Evolutionary conservation across 2,113 vertebrate genomes (phyloP).

Genomic region (Pseudorhombus dupliciocellatus): DNA sequence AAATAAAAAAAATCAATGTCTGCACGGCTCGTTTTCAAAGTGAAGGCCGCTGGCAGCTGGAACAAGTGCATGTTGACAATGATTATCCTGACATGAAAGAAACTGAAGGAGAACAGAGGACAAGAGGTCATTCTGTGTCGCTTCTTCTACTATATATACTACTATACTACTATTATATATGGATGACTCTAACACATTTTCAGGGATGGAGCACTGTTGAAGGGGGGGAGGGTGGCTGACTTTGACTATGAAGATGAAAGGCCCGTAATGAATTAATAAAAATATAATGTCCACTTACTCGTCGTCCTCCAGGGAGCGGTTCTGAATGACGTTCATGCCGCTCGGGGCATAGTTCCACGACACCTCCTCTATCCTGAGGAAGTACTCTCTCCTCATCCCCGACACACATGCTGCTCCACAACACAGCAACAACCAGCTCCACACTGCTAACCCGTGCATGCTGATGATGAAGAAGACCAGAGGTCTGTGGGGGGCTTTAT

Average conservation of each 20-base stretch:
- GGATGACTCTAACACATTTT: too few relatives aligned
- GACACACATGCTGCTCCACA: conserved; percentile 52
- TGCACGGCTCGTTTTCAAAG: too few relatives aligned
- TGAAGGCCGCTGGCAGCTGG: too few relatives aligned
- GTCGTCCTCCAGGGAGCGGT: conserved; percentile 63
- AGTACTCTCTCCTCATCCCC: conserved; percentile 75
- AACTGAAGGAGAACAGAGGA: too few relatives aligned
- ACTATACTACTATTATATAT: too few relatives aligned
- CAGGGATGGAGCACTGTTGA: too few relatives aligned
- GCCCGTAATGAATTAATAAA: neutral
- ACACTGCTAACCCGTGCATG: conserved; percentile 24
- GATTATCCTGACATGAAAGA: too few relatives aligned
- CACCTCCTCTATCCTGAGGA: conserved; percentile 79
- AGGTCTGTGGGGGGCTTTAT: conserved; percentile 48
- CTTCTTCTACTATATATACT: too few relatives aligned
- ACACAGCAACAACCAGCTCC: conserved; percentile 56
- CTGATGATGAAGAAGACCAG: neutral
- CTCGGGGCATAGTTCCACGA: conserved; percentile 71
- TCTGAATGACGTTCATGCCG: conserved; percentile 72
- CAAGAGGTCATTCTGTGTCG: too few relatives aligned
- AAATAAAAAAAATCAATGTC: too few relatives aligned
- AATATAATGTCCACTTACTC: conserved; percentile 52
- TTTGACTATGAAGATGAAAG: neutral
- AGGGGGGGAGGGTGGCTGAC: too few relatives aligned
- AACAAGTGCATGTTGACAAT: too few relatives aligned